Base-by-base conservation (phyloP, 2,797 vertebrate genomes). In the Enteromius unitaeniatus region DNA sequence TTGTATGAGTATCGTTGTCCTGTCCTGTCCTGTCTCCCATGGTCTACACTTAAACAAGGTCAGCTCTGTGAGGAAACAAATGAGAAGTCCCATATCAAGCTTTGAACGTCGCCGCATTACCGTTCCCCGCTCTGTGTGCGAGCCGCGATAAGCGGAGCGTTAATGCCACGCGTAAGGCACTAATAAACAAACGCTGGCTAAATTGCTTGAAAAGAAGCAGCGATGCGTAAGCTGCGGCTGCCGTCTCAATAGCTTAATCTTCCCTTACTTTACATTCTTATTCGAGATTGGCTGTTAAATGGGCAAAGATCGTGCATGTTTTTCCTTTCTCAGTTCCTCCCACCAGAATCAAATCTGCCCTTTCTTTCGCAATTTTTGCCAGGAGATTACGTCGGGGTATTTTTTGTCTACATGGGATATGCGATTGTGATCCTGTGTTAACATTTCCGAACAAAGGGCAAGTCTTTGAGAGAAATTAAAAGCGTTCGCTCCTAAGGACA, bases 151-250 rank as follows among this genome's bases (percentile, higher is more conserved):
- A 96, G 94, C 94, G 75, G 88, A 90, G 87, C 87, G 81, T 92
- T 94, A 96, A 95, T 94, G 91, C 94, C 81, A 60, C 68, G 90
- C 91, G 86, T 92, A 93, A 95, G 92, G 92, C 93, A 93, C 94
- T 95, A 96, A 95, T 95, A 95, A 96, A 95, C 95, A 96, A 95
- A 95, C 94, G 95, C 91, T 92, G 92, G 94, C 94, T 95, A 95
- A 94, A 95, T 93, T 92, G 93, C 87, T 91, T 95, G 93, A 95
- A 95, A 93, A 91, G 92, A 92, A 86, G 88, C 93, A 85, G 89
- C 92, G 94, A 93, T 94, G 95, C 93, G 86, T 93, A 92, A 91
- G 89, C 92, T 90, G 89, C 87, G 88, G 91, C 91, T 83, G 67
- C 84, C 72, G 89, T 89, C 93, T 94, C 92, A 94, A 95, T 94